phyloP scores from a whole-genome alignment of 2,797 vertebrate species.

The Alauda arvensis region DNA sequence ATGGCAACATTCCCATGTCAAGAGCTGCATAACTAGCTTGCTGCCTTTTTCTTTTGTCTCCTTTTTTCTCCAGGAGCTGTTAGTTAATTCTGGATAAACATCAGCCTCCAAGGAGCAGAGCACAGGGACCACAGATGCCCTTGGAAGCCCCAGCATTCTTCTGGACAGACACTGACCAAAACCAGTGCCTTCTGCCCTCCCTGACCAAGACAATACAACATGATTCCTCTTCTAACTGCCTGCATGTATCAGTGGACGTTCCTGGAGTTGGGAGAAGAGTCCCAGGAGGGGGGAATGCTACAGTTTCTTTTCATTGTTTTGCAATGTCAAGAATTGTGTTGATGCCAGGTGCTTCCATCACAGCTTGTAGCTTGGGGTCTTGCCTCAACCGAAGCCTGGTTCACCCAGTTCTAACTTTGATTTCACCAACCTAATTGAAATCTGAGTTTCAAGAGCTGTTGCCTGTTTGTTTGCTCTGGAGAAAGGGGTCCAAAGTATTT shows the following conservation, averaged over 20 bases:
- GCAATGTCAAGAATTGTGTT: background rate
- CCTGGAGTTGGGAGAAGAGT: background rate
- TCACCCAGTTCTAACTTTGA: background rate
- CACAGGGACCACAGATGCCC: conserved; percentile 4
- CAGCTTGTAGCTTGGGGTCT: background rate
- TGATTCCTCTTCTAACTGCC: conserved; percentile 24
- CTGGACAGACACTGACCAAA: conserved; percentile 48
- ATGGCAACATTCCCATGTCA: background rate
- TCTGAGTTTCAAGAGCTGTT: conserved; percentile 6
- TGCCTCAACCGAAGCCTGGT: background rate
- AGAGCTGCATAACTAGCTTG: background rate
- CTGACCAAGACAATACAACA: background rate
- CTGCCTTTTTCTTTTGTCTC: conserved; percentile 25
- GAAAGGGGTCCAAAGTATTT: background rate
- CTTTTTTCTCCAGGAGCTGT: conserved; percentile 50
- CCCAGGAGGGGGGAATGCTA: background rate
- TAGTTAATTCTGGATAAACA: conserved; percentile 59
- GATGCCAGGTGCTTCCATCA: background rate
- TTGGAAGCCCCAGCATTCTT: conserved; percentile 31
- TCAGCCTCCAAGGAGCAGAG: conserved; percentile 3
- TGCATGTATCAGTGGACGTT: conserved; percentile 7
- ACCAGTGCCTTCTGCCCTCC: conserved; percentile 53
- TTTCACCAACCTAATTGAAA: background rate
- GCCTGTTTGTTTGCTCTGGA: background rate
- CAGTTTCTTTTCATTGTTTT: background rate